A percentile compares a stretch with the other conserved stretches of the same genome.
Conservation (phyloP, 1,140 invertebrate species). For the Heliconius melpomene region DNA sequence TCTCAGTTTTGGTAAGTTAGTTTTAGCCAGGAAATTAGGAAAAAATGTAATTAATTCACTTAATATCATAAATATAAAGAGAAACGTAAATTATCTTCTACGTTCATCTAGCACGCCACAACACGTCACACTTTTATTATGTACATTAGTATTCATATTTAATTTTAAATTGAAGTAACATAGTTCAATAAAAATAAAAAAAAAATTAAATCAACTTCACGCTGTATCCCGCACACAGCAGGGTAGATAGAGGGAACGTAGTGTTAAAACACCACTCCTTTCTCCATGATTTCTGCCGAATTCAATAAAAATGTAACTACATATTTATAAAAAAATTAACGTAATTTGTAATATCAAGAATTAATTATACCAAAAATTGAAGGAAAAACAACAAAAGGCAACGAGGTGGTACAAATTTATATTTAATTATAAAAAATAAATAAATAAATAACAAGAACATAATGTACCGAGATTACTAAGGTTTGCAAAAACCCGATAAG, state of each 20-base stretch:
- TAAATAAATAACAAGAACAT: neutral
- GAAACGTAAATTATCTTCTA: slow-evolving; percentile 2
- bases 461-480: neutral
- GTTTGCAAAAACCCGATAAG: slow-evolving; percentile 64
- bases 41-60: slow-evolving; percentile 5
- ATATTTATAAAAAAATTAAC: neutral
- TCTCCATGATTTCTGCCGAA: too few species aligned
- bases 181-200: neutral
- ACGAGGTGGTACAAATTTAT: too few species aligned
- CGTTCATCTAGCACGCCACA: slow-evolving; percentile 2
- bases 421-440: neutral
- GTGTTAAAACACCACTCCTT: too few species aligned
- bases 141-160: neutral
- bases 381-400: neutral
- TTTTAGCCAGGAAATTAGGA: neutral
- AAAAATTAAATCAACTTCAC: too few species aligned
- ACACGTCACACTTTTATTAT: neutral
- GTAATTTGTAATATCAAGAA: too few species aligned
- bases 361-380: neutral
- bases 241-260: too few species aligned
- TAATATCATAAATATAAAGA: slow-evolving; percentile 10
- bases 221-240: too few species aligned
- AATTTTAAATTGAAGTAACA: neutral
- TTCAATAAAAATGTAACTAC: neutral
- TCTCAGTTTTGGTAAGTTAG: neutral